These are phyloP conservation scores for Rhagoletis zephyria DNA, from an alignment of 1,140 invertebrate genomes.

Conservation along the genomic window DNA sequence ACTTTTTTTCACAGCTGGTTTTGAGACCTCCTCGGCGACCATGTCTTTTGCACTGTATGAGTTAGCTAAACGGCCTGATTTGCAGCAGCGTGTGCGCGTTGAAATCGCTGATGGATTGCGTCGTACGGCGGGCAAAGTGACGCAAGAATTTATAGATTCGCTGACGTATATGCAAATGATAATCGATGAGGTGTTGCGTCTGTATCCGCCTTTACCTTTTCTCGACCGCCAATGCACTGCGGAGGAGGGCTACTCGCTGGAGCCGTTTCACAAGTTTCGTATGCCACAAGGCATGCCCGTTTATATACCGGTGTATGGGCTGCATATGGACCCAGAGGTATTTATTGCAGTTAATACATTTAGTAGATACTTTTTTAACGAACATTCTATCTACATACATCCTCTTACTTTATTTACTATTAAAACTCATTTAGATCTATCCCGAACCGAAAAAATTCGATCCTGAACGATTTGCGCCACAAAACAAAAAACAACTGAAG, in stretches of 20 bases:
- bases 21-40: constrained; percentile 74
- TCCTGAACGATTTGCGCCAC: constrained; percentile 78
- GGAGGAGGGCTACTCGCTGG: constrained; percentile 59
- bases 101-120: constrained; percentile 73
- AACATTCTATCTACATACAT: neutral
- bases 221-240: constrained; percentile 74
- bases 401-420: neutral
- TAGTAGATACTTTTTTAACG: neutral
- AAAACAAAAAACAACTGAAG: constrained; percentile 71
- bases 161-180: constrained; percentile 74
- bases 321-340: constrained; percentile 70
- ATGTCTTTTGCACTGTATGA: constrained; percentile 75
- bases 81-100: constrained; percentile 73
- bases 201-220: constrained; percentile 77
- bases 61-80: constrained; percentile 72
- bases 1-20: constrained; percentile 79
- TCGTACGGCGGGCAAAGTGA: constrained; percentile 68
- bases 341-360: neutral
- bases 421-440: constrained; percentile 76
- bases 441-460: constrained; percentile 80
- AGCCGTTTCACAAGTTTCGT: constrained; percentile 62
- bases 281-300: constrained; percentile 68
- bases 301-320: constrained; percentile 67
- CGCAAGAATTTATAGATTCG: constrained; percentile 72
- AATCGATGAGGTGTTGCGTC: constrained; percentile 75